Percentiles rank a stretch among this genome's conserved stretches.
These are phyloP conservation scores for Nesoenas mayeri DNA, from an alignment of 2,113 vertebrate genomes.

Conservation along the genomic window DNA sequence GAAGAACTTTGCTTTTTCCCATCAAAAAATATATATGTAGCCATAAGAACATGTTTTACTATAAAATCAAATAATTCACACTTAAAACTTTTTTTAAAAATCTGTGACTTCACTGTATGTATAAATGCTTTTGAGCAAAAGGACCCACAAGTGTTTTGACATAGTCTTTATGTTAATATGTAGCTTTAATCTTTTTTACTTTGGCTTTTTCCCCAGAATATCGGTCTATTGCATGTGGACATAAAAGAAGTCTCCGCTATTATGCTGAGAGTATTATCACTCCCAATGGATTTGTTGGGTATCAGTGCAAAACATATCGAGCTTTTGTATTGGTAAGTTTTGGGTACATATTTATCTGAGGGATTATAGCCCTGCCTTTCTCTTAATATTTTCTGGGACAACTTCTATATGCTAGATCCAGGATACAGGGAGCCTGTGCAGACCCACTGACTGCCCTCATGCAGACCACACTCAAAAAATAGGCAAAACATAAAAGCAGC, in stretches of 20 bases:
- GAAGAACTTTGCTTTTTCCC: neutral
- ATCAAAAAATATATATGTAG: fast-evolving
- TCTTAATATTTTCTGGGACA: neutral
- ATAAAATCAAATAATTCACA: neutral
- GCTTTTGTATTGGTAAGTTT: slow-evolving; percentile 47
- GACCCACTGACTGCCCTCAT: neutral
- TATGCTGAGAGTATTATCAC: slow-evolving; percentile 62
- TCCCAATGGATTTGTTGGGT: slow-evolving; percentile 55
- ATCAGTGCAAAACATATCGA: slow-evolving; percentile 41
- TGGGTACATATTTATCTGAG: neutral
- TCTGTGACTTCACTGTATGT: neutral
- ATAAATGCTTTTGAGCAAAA: neutral
- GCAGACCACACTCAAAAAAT: neutral
- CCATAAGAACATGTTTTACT: neutral
- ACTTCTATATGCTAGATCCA: neutral
- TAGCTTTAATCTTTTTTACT: neutral
- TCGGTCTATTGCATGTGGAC: slow-evolving; percentile 36
- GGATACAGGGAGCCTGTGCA: neutral
- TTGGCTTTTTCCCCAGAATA: neutral
- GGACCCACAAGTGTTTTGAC: neutral
- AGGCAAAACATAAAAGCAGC: neutral
- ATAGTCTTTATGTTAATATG: neutral
- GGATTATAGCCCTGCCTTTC: neutral
- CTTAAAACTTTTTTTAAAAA: neutral
- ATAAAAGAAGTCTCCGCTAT: slow-evolving; percentile 61